A percentile compares a stretch with the other conserved stretches of the same genome.
phyloP scores from a whole-genome alignment of 2,888 invertebrate genomes.

The Drosophila peninsularis region DNA sequence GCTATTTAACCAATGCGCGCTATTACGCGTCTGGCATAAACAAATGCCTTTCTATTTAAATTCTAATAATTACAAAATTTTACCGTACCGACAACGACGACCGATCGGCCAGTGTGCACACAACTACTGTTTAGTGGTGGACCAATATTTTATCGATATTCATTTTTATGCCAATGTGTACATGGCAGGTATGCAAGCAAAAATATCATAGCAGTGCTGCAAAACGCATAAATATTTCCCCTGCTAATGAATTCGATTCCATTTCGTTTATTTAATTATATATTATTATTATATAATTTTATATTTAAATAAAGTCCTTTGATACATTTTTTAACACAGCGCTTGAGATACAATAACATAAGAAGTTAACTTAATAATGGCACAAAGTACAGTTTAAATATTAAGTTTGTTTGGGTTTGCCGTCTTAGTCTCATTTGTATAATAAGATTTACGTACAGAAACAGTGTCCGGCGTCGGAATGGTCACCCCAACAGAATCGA shows the following conservation, averaged over 20 bases:
- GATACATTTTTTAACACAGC: too few relatives aligned
- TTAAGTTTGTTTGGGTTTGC: background rate
- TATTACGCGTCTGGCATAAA: constrained; percentile 42
- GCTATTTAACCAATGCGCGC: constrained; percentile 46
- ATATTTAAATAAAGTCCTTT: background rate
- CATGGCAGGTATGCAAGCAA: background rate
- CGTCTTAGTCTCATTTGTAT: background rate
- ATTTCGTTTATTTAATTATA: background rate
- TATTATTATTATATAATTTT: background rate
- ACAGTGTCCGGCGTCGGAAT: constrained; percentile 97
- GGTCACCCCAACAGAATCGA: constrained; percentile 93
- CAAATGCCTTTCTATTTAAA: constrained; percentile 41
- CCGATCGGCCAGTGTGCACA: constrained; percentile 58
- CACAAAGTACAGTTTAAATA: too few relatives aligned
- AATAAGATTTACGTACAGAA: constrained; percentile 92
- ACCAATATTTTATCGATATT: constrained; percentile 1
- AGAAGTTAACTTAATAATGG: too few relatives aligned
- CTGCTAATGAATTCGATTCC: background rate
- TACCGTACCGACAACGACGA: constrained; percentile 50
- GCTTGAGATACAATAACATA: background rate
- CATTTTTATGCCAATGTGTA: constrained; percentile 6
- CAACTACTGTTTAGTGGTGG: constrained; percentile 21
- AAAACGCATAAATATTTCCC: background rate
- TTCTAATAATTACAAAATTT: constrained; percentile 47
- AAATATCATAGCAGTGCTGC: background rate